These are phyloP conservation scores for Cryptocheilus praepositus DNA, from an alignment of 2,888 invertebrate species.

Conservation along the genomic window DNA sequence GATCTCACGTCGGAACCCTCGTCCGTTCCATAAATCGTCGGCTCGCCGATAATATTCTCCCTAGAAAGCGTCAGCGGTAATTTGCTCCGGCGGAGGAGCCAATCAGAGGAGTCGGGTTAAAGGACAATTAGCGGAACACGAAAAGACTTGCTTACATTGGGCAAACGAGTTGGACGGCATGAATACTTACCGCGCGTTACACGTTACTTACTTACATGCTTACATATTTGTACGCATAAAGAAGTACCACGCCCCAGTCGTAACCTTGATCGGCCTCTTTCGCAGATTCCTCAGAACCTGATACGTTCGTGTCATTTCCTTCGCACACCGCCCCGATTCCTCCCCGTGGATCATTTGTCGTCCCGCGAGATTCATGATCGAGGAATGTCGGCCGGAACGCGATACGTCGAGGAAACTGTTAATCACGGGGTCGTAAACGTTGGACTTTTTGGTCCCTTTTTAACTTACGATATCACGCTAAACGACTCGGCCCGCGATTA, in stretches of 20 bases:
- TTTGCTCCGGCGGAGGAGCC: too few relatives aligned
- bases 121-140: slow-evolving; percentile 34
- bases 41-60: too few relatives aligned
- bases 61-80: too few relatives aligned
- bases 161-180: slow-evolving; percentile 35
- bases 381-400: too few relatives aligned
- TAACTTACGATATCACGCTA: too few relatives aligned
- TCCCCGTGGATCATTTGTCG: not conserved
- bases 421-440: too few relatives aligned
- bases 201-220: not conserved
- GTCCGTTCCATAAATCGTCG: too few relatives aligned
- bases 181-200: not conserved
- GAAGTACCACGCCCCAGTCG: slow-evolving; percentile 51
- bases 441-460: too few relatives aligned
- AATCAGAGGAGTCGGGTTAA: not conserved
- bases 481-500: too few relatives aligned
- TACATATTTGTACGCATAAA: slow-evolving; percentile 9
- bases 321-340: slow-evolving; percentile 11
- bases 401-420: too few relatives aligned
- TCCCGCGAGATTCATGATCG: not conserved
- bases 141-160: slow-evolving; percentile 44
- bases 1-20: too few relatives aligned
- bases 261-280: slow-evolving; percentile 57
- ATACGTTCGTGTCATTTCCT: slow-evolving; percentile 55
- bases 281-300: slow-evolving; percentile 59